These are phyloP conservation scores for Parthenolecanium corni DNA, from an alignment of 2,888 invertebrate genomes.

Conservation along the genomic window DNA sequence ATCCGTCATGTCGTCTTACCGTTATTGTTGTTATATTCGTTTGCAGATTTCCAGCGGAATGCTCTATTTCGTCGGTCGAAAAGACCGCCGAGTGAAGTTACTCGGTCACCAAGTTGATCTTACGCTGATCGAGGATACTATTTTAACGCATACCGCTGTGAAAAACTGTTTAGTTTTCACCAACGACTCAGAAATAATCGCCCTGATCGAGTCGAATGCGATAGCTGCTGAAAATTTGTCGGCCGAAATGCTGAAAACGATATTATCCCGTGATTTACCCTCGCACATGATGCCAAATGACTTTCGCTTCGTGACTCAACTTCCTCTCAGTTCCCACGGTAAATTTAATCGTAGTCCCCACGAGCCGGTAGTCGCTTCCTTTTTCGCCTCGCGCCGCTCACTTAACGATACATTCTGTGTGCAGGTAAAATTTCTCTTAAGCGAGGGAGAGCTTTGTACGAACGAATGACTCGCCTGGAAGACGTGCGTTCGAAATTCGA, in stretches of 20 bases:
- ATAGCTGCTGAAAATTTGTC: neutral
- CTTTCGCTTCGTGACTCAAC: neutral
- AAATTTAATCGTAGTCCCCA: no score
- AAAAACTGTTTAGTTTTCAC: slow-evolving; percentile 9
- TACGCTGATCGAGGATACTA: slow-evolving; percentile 43
- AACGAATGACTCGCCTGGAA: neutral
- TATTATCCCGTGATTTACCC: neutral
- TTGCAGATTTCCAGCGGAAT: slow-evolving; percentile 38
- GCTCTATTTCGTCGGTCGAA: slow-evolving; percentile 54
- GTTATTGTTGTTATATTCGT: no score
- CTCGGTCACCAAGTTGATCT: slow-evolving; percentile 60
- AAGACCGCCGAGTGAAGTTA: slow-evolving; percentile 60
- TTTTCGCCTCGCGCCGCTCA: no score
- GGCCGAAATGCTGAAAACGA: neutral
- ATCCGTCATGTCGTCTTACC: no score
- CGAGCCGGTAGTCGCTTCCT: no score
- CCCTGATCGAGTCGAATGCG: neutral
- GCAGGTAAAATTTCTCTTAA: slow-evolving; percentile 18
- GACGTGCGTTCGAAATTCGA: neutral
- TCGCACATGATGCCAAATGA: slow-evolving; percentile 7
- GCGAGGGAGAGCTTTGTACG: slow-evolving; percentile 4
- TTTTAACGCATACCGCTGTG: neutral
- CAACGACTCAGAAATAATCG: neutral
- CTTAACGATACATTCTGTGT: no score
- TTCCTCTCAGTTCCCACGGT: slow-evolving; percentile 21